Evolutionary conservation across 2,888 invertebrate species (phyloP).

Genomic region (Chloroclysta siterata): DNA sequence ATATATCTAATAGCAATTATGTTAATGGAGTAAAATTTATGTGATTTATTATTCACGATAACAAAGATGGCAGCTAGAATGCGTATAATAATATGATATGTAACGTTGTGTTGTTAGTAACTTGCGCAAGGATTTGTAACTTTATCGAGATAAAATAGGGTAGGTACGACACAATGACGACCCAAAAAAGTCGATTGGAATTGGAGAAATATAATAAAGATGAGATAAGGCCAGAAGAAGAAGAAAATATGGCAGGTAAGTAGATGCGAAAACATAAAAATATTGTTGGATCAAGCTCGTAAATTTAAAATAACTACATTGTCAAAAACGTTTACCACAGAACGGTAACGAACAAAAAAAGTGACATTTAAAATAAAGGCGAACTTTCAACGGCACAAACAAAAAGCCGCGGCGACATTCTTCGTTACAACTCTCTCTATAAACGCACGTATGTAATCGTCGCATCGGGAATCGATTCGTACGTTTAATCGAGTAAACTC

Average conservation of each 20-base stretch:
- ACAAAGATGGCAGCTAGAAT: slow-evolving; percentile 48
- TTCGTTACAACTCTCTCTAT: slow-evolving; percentile 77
- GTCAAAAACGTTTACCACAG: slow-evolving; percentile 50
- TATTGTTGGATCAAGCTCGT: slow-evolving; percentile 16
- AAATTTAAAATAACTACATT: slow-evolving; percentile 41
- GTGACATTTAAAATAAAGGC: slow-evolving; percentile 52
- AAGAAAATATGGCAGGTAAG: no score
- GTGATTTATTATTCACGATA: slow-evolving; percentile 49
- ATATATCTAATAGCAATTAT: slow-evolving; percentile 54
- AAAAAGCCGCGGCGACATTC: slow-evolving; percentile 76
- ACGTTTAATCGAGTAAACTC: slow-evolving; percentile 80
- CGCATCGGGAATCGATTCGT: slow-evolving; percentile 78
- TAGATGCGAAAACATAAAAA: background rate
- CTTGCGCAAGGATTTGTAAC: background rate
- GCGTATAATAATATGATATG: slow-evolving; percentile 5
- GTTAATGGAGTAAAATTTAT: slow-evolving; percentile 55
- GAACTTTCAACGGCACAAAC: slow-evolving; percentile 54
- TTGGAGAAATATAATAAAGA: no score
- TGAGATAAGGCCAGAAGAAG: no score
- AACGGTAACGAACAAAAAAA: slow-evolving; percentile 55
- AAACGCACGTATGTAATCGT: slow-evolving; percentile 71
- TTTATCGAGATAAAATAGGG: no score
- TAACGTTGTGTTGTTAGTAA: background rate
- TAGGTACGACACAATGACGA: no score
- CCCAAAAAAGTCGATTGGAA: no score